Evolutionary conservation across 2,113 vertebrate genomes (phyloP).

Genomic region (Xenus cinereus): DNA sequence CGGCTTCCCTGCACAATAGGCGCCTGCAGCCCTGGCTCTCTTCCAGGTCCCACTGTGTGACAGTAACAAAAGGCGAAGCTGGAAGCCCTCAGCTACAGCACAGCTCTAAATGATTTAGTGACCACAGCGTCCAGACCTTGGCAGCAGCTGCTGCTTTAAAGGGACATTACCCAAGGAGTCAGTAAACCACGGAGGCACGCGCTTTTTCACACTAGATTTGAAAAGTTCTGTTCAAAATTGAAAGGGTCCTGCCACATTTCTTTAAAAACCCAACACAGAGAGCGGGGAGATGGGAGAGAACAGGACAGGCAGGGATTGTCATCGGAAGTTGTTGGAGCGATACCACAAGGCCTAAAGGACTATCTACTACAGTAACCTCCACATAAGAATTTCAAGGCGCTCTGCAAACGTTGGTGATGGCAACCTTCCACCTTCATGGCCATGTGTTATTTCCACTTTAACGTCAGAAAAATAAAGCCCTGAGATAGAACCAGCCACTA

Average conservation of each 20-base stretch:
- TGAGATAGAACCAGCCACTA: background rate
- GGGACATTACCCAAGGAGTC: slow-evolving; percentile 34
- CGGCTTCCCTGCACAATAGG: slow-evolving; percentile 48
- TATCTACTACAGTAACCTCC: background rate
- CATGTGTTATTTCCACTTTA: background rate
- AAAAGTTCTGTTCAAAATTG: background rate
- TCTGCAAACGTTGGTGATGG: background rate
- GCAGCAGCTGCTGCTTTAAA: slow-evolving; percentile 67
- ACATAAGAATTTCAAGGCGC: background rate
- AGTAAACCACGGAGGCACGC: background rate
- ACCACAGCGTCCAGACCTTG: slow-evolving; percentile 51
- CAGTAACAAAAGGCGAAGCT: slow-evolving; percentile 70
- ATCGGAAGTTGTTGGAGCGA: accelerated
- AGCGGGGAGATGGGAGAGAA: background rate
- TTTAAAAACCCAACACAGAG: background rate
- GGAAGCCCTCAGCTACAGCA: slow-evolving; percentile 60
- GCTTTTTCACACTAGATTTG: background rate
- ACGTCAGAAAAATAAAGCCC: background rate
- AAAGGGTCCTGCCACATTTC: background rate
- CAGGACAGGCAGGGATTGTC: background rate
- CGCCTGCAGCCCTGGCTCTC: slow-evolving; percentile 63
- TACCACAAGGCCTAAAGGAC: background rate
- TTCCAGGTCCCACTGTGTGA: slow-evolving; percentile 67
- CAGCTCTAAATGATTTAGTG: slow-evolving; percentile 70
- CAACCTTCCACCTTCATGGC: background rate